phyloP scores from a whole-genome alignment of 2,888 invertebrate genomes.

The Coleophora deauratella region DNA sequence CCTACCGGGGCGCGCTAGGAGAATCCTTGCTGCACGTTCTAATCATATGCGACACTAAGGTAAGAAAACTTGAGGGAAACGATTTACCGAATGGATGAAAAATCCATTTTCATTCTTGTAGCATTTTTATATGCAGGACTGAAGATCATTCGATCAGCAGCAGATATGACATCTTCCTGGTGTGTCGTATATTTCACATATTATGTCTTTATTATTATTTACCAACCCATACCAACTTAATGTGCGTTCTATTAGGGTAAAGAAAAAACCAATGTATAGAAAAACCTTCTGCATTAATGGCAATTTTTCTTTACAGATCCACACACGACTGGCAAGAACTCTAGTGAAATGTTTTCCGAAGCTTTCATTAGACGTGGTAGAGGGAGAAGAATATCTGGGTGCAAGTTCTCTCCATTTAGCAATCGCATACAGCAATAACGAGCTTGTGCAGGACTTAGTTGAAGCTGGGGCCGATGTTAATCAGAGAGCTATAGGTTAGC shows the following conservation, averaged over 20 bases:
- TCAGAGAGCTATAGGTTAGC: slow-evolving; percentile 90
- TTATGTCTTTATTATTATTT: no score
- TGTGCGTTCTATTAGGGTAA: no score
- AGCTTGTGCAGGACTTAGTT: slow-evolving; percentile 93
- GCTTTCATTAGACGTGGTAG: slow-evolving; percentile 93
- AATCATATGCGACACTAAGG: slow-evolving; percentile 94
- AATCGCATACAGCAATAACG: slow-evolving; percentile 97
- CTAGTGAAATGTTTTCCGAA: slow-evolving; percentile 93
- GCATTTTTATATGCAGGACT: no score
- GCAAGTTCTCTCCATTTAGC: slow-evolving; percentile 96
- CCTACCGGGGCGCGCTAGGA: slow-evolving; percentile 94
- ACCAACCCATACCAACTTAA: no score
- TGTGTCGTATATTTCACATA: no score
- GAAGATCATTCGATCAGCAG: no score
- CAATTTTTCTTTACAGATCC: slow-evolving; percentile 54
- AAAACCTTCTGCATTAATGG: no score
- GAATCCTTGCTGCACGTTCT: slow-evolving; percentile 96
- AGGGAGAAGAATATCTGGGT: slow-evolving; percentile 98
- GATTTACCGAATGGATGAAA: no score
- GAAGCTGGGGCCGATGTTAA: slow-evolving; percentile 94
- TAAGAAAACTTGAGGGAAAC: no score
- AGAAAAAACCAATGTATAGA: no score
- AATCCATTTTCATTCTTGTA: no score
- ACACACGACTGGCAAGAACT: slow-evolving; percentile 89
- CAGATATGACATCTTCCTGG: no score